phyloP scores from a whole-genome alignment of 2,797 vertebrate species.

The Phoebastria nigripes region DNA sequence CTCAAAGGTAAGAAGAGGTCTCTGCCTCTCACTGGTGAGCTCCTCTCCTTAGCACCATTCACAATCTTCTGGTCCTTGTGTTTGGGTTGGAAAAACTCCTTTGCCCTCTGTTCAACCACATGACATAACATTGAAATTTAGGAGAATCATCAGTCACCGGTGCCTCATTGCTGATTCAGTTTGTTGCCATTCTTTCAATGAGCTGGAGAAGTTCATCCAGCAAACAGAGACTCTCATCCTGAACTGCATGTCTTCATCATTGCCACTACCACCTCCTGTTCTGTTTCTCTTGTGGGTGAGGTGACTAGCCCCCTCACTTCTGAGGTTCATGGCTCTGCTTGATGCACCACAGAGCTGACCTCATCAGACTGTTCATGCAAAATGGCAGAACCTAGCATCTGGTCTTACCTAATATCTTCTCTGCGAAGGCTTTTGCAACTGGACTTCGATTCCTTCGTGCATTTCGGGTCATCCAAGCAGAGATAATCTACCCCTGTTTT shows the following conservation, averaged over 20 bases:
- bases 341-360: not conserved
- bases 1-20: slow-evolving; percentile 52
- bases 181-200: not conserved
- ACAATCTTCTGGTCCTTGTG: not conserved
- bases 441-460: not conserved
- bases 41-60: slow-evolving; percentile 29
- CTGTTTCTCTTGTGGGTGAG: not conserved
- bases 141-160: not conserved
- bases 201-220: not conserved
- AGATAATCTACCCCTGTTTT: not conserved
- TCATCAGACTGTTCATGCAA: not conserved
- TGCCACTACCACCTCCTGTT: not conserved
- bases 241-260: not conserved
- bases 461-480: not conserved
- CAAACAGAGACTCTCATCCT: not conserved
- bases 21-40: slow-evolving; percentile 1
- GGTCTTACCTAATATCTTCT: not conserved
- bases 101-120: not conserved
- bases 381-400: not conserved
- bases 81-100: slow-evolving; percentile 24
- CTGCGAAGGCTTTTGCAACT: not conserved
- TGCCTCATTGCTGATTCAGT: not conserved
- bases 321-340: not conserved
- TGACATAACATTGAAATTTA: not conserved
- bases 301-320: not conserved